Percentiles rank a stretch among this genome's conserved stretches.
Conservation (phyloP, 1,140 invertebrate species). For the Diabrotica undecimpunctata region DNA sequence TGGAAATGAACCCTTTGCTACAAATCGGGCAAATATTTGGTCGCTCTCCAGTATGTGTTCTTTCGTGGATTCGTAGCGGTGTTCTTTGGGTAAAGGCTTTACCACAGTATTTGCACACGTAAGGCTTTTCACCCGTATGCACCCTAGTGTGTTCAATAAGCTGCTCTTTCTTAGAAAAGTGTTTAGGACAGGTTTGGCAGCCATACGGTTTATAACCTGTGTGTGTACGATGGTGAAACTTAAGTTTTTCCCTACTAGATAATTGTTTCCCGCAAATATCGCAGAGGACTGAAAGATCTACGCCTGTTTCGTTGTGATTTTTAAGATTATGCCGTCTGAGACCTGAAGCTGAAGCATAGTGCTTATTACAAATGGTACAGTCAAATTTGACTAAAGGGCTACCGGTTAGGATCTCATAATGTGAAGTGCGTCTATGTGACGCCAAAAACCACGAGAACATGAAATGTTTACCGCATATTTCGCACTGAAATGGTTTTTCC, state of each 20-base stretch:
- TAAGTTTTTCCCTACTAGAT: constrained; percentile 64
- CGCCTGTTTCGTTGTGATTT: constrained; percentile 39
- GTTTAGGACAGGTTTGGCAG: constrained; percentile 64
- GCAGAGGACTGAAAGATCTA: constrained; percentile 52
- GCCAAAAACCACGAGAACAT: constrained; percentile 46
- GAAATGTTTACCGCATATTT: constrained; percentile 56
- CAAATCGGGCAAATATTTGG: constrained; percentile 71
- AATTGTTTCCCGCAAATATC: constrained; percentile 80
- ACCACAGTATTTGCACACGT: constrained; percentile 65
- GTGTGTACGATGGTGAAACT: constrained; percentile 68
- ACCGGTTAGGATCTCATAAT: constrained; percentile 44
- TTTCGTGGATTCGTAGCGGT: constrained; percentile 54
- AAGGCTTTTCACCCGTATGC: constrained; percentile 64
- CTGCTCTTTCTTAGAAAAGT: constrained; percentile 62
- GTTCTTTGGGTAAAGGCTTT: constrained; percentile 77
- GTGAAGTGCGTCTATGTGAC: constrained; percentile 42
- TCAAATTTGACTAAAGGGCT: constrained; percentile 44
- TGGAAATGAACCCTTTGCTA: constrained; percentile 61
- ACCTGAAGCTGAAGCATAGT: constrained; percentile 44
- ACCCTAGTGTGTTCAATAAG: constrained; percentile 60
- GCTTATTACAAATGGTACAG: constrained; percentile 43
- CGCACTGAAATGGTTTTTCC: constrained; percentile 59
- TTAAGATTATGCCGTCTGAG: constrained; percentile 41
- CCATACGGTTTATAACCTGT: constrained; percentile 70
- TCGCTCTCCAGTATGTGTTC: constrained; percentile 67